Conservation (phyloP, 2,113 vertebrate genomes). For the Hirundichthys speculiger region DNA sequence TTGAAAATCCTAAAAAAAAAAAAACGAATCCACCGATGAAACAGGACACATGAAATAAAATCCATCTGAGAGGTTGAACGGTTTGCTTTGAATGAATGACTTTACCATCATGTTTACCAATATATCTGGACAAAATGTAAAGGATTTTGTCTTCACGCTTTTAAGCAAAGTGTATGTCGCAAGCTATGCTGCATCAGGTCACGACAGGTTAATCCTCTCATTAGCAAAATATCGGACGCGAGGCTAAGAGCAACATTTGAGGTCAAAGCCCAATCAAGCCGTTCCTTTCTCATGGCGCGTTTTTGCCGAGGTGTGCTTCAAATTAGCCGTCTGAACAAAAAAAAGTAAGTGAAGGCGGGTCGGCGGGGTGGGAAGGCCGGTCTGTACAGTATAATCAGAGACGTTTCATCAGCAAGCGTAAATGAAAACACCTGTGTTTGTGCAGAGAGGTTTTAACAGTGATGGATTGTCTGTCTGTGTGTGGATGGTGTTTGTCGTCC, state of each 20-base stretch:
- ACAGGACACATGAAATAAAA: too few relatives aligned
- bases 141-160: too few relatives aligned
- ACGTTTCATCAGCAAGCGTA: constrained; percentile 5
- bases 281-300: background rate
- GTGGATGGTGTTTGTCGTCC: background rate
- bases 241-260: background rate
- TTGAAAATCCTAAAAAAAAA: too few relatives aligned
- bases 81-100: too few relatives aligned
- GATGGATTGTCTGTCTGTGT: background rate
- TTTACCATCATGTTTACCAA: too few relatives aligned
- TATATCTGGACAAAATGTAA: too few relatives aligned
- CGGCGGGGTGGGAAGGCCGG: background rate
- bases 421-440: constrained; percentile 30
- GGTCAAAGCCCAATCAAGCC: background rate
- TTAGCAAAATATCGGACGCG: background rate
- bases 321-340: background rate
- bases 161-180: too few relatives aligned
- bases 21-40: too few relatives aligned
- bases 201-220: background rate
- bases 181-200: too few relatives aligned
- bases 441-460: constrained; percentile 14
- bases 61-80: too few relatives aligned
- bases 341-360: constrained; percentile 1
- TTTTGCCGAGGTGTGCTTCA: background rate
- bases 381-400: background rate